Percentiles rank a stretch among this genome's conserved stretches.
Evolutionary conservation across 1,140 invertebrate genomes (phyloP).

Genomic region (Idris sp.): DNA sequence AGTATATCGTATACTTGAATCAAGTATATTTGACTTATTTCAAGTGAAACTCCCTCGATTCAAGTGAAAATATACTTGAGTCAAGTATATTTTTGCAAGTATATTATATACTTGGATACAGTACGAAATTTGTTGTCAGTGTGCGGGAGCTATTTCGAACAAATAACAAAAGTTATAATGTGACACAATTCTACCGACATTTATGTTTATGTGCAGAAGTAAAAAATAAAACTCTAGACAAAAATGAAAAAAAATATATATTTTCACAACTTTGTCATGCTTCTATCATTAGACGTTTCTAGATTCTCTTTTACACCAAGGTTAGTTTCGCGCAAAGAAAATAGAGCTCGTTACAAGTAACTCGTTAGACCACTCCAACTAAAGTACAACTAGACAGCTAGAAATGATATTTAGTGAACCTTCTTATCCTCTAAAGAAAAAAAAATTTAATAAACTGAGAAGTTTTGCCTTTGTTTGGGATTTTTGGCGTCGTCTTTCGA

Average conservation of each 20-base stretch:
- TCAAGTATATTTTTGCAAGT: no score
- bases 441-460: constrained; percentile 27
- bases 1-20: no score
- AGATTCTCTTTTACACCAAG: constrained; percentile 44
- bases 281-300: constrained; percentile 45
- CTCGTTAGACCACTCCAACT: constrained; percentile 65
- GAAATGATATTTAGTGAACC: constrained; percentile 28
- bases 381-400: constrained; percentile 58
- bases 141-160: no score
- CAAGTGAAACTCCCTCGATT: no score
- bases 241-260: constrained; percentile 8
- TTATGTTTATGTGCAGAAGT: no score
- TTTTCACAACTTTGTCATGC: constrained; percentile 26
- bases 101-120: no score
- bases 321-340: constrained; percentile 49
- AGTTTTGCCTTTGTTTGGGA: constrained; percentile 37
- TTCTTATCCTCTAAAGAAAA: constrained; percentile 19
- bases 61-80: no score
- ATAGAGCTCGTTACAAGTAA: constrained; percentile 67
- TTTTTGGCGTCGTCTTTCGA: constrained; percentile 10
- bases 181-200: no score
- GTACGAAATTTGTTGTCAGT: no score
- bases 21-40: no score
- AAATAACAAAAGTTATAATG: no score
- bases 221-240: constrained; percentile 7